Evolutionary conservation across 2,888 invertebrate species (phyloP), one percentile per base, ranked within the genome.

Genomic region (Glomeris marginata): DNA sequence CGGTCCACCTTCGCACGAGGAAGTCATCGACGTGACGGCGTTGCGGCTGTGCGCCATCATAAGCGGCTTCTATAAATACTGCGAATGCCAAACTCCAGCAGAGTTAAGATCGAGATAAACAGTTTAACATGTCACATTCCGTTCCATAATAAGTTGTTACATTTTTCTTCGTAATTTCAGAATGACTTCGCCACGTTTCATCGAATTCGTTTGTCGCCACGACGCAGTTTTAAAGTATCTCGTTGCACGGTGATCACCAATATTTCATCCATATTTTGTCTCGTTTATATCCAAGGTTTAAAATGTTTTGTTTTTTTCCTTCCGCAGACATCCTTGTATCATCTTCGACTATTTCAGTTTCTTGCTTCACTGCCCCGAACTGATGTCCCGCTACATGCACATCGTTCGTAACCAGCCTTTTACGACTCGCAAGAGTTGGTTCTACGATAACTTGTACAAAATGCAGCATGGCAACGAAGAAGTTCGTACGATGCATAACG

Each of bases 281-380:
- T n/a, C n/a, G n/a, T n/a, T n/a, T n/a, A n/a, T n/a, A n/a, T n/a
- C n/a, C n/a, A n/a, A n/a, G n/a, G n/a, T n/a, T n/a, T n/a, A n/a
- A n/a, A n/a, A n/a, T n/a, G n/a, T n/a, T n/a, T n/a, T n/a, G n/a
- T n/a, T n/a, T n/a, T n/a, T n/a, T n/a, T n/a, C n/a, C n/a, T n/a
- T n/a, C n/a, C n/a, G n/a, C n/a, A 61, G 64, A 52, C 61, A 63
- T 54, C 64, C 65, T 5, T 55, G 57, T 38, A 58, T 64, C 47
- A 64, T 65, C 49, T 64, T 65, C 57, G 61, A 63, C 45, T 63
- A 65, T 54, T 64, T 65, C 50, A 62, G 61, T 54, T 65, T 65
- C 50, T 55, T 65, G 40, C 52, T 65, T 44, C 62, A 63, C 47
- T 62, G 62, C 51, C 62, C 62, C 37, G 63, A 62, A 47, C 54